Conservation (phyloP, 1,140 invertebrate genomes). For the Diorhabda carinulata region DNA sequence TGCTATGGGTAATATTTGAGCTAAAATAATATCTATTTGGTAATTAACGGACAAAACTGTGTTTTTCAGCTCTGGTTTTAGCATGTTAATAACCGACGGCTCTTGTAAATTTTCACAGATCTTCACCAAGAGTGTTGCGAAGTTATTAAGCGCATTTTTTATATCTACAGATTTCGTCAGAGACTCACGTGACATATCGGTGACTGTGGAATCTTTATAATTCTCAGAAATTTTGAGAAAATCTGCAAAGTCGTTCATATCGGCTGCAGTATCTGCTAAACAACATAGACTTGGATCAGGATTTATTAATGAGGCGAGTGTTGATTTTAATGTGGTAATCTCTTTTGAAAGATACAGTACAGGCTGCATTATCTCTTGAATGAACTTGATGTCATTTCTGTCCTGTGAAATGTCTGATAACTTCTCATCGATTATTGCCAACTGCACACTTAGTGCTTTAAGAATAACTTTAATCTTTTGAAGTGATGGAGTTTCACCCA, state of each 20-base stretch:
- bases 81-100: slow-evolving; percentile 18
- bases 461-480: slow-evolving; percentile 8
- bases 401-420: not conserved
- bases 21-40: slow-evolving; percentile 14
- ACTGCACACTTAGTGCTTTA: slow-evolving; percentile 1
- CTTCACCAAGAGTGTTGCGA: slow-evolving; percentile 21
- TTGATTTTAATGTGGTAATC: slow-evolving; percentile 23
- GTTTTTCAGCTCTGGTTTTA: slow-evolving; percentile 16
- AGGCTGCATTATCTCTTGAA: slow-evolving; percentile 9
- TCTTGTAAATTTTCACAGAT: slow-evolving; percentile 15
- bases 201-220: not conserved
- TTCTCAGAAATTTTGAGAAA: slow-evolving; percentile 7
- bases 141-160: slow-evolving; percentile 9
- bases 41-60: slow-evolving; percentile 6
- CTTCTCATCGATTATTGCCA: not conserved
- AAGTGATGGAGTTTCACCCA: not conserved
- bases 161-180: not conserved
- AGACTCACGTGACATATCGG: not conserved
- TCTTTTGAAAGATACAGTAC: slow-evolving; percentile 9
- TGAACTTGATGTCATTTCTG: not conserved
- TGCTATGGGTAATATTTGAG: not conserved
- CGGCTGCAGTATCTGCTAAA: slow-evolving; percentile 17
- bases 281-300: slow-evolving; percentile 24
- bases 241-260: slow-evolving; percentile 8
- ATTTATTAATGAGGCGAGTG: slow-evolving; percentile 17